Conservation (phyloP, 2,113 vertebrate species). For the Pelodiscus sinensis region DNA sequence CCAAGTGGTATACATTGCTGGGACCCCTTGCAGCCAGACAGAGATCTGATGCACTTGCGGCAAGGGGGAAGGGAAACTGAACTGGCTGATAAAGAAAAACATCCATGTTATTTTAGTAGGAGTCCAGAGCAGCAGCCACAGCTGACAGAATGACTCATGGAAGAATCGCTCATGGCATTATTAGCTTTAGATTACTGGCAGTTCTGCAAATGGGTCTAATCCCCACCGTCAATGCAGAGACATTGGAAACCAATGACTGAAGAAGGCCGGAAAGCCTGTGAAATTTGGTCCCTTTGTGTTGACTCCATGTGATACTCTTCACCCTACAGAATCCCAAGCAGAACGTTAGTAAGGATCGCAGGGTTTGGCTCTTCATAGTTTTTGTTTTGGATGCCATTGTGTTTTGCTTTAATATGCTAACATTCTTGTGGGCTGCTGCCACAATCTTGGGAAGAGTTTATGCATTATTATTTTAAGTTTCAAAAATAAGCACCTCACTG, state of each 20-base stretch:
- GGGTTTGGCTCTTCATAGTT: not conserved
- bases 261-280: not conserved
- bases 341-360: not conserved
- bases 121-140: slow-evolving; percentile 56
- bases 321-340: not conserved
- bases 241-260: fast-evolving
- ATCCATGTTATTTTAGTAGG: slow-evolving; percentile 46
- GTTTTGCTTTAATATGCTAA: not conserved
- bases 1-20: fast-evolving
- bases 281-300: fast-evolving
- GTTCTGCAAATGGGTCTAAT: not conserved
- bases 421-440: not conserved
- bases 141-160: slow-evolving; percentile 67
- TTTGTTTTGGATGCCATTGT: fast-evolving
- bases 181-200: slow-evolving; percentile 46
- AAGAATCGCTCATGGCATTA: slow-evolving; percentile 43
- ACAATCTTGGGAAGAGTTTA: not conserved
- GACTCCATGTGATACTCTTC: not conserved
- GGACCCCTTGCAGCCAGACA: fast-evolving
- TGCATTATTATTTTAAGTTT: not conserved
- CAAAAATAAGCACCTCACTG: not conserved
- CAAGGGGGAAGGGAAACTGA: slow-evolving; percentile 35
- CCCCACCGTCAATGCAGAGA: not conserved
- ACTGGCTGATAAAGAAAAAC: slow-evolving; percentile 7
- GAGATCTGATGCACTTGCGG: not conserved